These are phyloP conservation scores for Drosophila kuntzei DNA, from an alignment of 2,888 invertebrate genomes.

Conservation along the genomic window DNA sequence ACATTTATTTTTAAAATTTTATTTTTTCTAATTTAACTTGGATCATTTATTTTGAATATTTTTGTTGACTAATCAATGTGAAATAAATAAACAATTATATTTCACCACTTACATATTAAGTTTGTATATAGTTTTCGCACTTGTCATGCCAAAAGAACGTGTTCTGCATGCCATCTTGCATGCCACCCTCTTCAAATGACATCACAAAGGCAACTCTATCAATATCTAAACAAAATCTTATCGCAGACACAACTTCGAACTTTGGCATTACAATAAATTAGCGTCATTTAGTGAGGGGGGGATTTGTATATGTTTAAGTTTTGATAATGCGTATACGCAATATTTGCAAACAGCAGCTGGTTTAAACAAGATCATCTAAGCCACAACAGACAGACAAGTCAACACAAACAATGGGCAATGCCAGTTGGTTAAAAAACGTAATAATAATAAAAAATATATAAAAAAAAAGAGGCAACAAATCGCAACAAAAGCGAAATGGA, in stretches of 20 bases:
- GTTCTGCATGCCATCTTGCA: background rate
- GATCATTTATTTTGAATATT: background rate
- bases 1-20: too few species aligned
- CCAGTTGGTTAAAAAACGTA: slow-evolving; percentile 34
- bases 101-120: background rate
- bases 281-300: slow-evolving; percentile 17
- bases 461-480: slow-evolving; percentile 17
- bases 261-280: slow-evolving; percentile 45
- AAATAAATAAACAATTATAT: background rate
- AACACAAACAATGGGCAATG: slow-evolving; percentile 34
- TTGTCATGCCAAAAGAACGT: slow-evolving; percentile 1
- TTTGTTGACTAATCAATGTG: background rate
- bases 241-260: slow-evolving; percentile 13
- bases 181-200: background rate
- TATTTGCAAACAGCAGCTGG: slow-evolving; percentile 28
- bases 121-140: background rate
- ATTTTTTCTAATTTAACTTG: background rate
- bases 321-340: slow-evolving; percentile 54
- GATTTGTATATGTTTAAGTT: background rate
- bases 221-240: background rate
- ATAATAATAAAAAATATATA: slow-evolving; percentile 23
- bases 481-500: slow-evolving; percentile 46
- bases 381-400: slow-evolving; percentile 32
- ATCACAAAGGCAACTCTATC: slow-evolving; percentile 7
- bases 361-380: slow-evolving; percentile 24